Percentiles rank a stretch among this genome's conserved stretches.
These are phyloP conservation scores for Entomobrya proxima DNA, from an alignment of 2,888 invertebrate species.

Conservation along the genomic window DNA sequence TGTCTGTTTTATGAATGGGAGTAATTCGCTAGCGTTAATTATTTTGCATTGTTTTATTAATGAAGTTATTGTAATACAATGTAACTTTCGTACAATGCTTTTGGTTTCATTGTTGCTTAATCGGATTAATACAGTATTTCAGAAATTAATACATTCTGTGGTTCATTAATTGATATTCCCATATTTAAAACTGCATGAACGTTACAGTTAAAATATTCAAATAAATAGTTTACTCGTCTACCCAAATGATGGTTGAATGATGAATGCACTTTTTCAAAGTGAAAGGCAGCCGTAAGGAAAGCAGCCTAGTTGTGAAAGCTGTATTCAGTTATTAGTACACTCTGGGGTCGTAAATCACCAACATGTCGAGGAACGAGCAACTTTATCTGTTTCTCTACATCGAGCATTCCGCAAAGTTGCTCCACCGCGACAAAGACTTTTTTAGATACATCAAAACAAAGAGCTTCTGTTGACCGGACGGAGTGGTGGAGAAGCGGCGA, in stretches of 20 bases:
- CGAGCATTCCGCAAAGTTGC: background rate
- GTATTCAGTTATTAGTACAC: slow-evolving; percentile 45
- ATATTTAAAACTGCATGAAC: no score
- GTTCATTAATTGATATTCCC: no score
- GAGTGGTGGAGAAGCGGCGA: background rate
- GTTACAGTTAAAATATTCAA: no score
- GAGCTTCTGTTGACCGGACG: background rate
- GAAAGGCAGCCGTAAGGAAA: background rate
- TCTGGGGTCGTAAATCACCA: slow-evolving; percentile 48
- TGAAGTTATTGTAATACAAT: no score
- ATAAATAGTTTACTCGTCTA: background rate
- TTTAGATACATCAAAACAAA: background rate
- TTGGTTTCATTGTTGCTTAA: no score
- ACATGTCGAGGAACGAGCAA: slow-evolving; percentile 20
- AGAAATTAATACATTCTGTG: no score
- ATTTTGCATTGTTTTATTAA: no score
- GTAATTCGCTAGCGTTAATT: no score
- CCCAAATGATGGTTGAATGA: background rate
- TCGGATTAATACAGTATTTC: no score
- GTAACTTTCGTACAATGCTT: no score
- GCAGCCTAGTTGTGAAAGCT: background rate
- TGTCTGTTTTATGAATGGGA: no score
- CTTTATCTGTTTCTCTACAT: background rate
- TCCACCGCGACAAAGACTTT: background rate
- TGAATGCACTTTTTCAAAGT: slow-evolving; percentile 12